Evolutionary conservation across 2,888 invertebrate genomes (phyloP).

Genomic region (Itoplectis maculator): DNA sequence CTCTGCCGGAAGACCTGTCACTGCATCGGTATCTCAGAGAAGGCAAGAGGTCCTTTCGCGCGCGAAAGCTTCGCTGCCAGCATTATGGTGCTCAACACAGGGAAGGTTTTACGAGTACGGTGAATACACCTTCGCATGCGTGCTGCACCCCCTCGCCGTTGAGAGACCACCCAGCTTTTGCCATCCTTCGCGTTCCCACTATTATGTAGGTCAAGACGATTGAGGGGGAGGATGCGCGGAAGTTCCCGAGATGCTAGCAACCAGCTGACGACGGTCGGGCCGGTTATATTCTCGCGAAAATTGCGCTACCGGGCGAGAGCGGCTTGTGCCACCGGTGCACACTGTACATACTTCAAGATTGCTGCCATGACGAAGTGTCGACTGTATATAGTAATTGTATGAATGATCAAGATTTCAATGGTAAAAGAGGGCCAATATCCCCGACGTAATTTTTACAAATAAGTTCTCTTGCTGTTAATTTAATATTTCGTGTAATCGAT

Average conservation of each 20-base stretch:
- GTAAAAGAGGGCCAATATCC: neutral
- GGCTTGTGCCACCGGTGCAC: neutral
- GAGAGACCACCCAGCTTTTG: constrained; percentile 30
- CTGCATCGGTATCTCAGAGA: constrained; percentile 10
- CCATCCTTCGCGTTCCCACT: constrained; percentile 46
- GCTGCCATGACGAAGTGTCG: neutral
- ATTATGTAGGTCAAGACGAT: constrained; percentile 70
- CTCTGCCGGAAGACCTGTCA: constrained; percentile 18
- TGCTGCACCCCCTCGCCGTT: neutral
- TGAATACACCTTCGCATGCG: constrained; percentile 30
- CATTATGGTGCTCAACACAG: constrained; percentile 25
- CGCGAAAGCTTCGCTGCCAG: constrained; percentile 9
- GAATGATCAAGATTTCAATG: neutral
- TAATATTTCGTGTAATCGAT: too few species aligned
- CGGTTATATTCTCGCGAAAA: constrained; percentile 16
- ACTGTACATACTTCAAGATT: constrained; percentile 6
- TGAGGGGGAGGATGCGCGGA: constrained; percentile 23
- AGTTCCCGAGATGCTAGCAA: constrained; percentile 21
- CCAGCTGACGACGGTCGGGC: constrained; percentile 34
- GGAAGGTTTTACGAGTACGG: constrained; percentile 32
- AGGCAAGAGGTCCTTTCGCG: constrained; percentile 28
- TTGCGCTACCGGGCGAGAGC: neutral
- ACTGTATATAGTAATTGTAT: neutral
- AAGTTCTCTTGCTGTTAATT: too few species aligned
- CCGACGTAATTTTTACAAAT: neutral